Conservation (phyloP, 1,140 invertebrate genomes). For the Epicauta chinensis region DNA sequence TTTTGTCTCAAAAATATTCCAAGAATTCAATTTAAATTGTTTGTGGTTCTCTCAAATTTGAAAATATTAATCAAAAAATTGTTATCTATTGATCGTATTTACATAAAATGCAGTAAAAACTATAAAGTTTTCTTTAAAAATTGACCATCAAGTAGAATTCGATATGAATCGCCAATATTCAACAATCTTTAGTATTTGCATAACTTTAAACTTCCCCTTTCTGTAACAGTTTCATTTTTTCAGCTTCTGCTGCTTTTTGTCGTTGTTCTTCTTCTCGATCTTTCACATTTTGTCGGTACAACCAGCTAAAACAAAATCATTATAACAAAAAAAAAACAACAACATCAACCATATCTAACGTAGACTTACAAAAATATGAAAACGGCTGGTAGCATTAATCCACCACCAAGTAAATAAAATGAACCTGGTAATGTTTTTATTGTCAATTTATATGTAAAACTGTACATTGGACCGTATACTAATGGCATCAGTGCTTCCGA, state of each 20-base stretch:
- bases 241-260: conserved; percentile 5
- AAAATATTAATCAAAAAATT: too few relatives aligned
- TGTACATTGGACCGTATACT: conserved; percentile 73
- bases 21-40: too few relatives aligned
- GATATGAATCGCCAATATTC: too few relatives aligned
- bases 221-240: conserved; percentile 2
- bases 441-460: conserved; percentile 62
- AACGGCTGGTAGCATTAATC: conserved; percentile 64
- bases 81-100: too few relatives aligned
- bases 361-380: conserved; percentile 70
- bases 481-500: conserved; percentile 74
- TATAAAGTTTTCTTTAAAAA: too few relatives aligned
- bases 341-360: too few relatives aligned
- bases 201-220: too few relatives aligned
- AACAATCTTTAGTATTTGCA: too few relatives aligned
- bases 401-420: conserved; percentile 71
- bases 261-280: conserved; percentile 23
- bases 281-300: conserved; percentile 48
- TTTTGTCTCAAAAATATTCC: too few relatives aligned
- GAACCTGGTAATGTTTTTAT: conserved; percentile 66
- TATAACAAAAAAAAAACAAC: background rate
- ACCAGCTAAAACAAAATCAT: conserved; percentile 44
- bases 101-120: too few relatives aligned
- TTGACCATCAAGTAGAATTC: too few relatives aligned
- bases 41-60: too few relatives aligned